These are phyloP conservation scores for Halcyon badia DNA, from an alignment of 2,797 vertebrate species.

Conservation along the genomic window DNA sequence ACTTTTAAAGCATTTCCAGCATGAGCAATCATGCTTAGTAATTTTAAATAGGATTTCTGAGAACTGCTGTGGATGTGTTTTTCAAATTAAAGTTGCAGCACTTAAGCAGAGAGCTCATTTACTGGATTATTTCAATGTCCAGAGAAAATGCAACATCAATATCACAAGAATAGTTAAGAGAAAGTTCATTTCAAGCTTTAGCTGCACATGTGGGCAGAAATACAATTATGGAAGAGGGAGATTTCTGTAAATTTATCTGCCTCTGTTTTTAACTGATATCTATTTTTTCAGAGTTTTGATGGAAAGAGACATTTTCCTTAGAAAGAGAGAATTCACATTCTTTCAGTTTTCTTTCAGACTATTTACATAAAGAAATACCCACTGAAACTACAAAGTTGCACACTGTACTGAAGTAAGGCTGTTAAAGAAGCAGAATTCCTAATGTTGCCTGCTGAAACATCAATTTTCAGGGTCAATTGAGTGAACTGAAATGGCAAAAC, in stretches of 20 bases:
- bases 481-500: not conserved
- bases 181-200: not conserved
- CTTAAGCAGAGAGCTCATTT: constrained; percentile 8
- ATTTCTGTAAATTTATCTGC: not conserved
- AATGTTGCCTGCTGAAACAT: not conserved
- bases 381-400: not conserved
- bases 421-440: not conserved
- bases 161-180: not conserved
- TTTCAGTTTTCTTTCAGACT: not conserved
- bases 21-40: constrained; percentile 20
- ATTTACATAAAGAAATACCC: not conserved
- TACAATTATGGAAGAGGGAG: not conserved
- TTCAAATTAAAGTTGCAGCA: constrained; percentile 44
- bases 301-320: not conserved
- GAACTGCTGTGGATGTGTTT: constrained; percentile 33
- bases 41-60: constrained; percentile 42
- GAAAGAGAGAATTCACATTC: not conserved
- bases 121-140: constrained; percentile 28
- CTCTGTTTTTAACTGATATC: not conserved
- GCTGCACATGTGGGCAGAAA: not conserved
- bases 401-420: not conserved
- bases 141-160: not conserved
- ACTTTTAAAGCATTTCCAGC: constrained; percentile 38
- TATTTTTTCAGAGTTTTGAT: not conserved
- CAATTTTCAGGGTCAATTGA: not conserved